phyloP scores from a whole-genome alignment of 2,113 vertebrate genomes.

The Rhinopithecus roxellana region DNA sequence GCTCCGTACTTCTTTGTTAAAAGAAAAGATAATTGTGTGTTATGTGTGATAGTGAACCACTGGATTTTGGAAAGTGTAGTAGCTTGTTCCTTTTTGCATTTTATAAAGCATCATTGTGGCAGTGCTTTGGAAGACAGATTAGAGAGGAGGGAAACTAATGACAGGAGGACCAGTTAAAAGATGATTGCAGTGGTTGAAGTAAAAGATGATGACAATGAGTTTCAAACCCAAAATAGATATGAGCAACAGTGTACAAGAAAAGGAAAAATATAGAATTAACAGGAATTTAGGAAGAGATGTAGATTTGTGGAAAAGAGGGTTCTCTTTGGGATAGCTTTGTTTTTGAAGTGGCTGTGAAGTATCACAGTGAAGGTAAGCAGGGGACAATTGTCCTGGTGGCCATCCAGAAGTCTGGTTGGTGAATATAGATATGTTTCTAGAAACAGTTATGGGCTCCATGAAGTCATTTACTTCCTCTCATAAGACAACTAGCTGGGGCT shows the following conservation, averaged over 20 bases:
- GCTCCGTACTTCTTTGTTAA: not conserved
- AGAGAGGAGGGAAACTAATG: not conserved
- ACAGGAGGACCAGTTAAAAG: not conserved
- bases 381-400: not conserved
- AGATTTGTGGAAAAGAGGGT: not conserved
- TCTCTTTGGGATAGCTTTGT: not conserved
- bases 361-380: not conserved
- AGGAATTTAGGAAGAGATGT: not conserved
- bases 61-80: not conserved
- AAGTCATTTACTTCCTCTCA: not conserved
- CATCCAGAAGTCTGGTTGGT: not conserved
- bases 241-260: not conserved
- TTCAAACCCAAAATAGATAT: conserved; percentile 6
- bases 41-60: not conserved
- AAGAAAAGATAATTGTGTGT: not conserved
- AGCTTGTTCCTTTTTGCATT: not conserved
- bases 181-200: not conserved
- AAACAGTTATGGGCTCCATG: not conserved
- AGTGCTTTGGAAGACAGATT: not conserved
- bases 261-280: not conserved
- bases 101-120: not conserved
- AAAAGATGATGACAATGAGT: not conserved
- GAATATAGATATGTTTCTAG: not conserved
- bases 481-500: not conserved
- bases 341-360: not conserved